phyloP scores from a whole-genome alignment of 2,797 vertebrate species.

The Diglossa cyanea region DNA sequence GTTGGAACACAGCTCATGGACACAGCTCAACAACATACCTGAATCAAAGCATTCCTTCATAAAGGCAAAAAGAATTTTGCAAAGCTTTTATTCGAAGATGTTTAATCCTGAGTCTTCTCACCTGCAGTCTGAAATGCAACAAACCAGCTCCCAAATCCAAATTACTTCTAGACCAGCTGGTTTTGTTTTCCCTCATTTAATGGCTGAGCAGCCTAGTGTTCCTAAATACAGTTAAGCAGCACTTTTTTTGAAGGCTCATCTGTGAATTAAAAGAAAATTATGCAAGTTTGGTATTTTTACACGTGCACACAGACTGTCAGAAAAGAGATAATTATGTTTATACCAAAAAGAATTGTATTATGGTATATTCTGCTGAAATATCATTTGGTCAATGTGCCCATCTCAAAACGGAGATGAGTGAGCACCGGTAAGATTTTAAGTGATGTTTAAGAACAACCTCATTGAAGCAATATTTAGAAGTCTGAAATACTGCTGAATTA shows the following conservation, averaged over 20 bases:
- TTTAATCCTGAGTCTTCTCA: neutral
- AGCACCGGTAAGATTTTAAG: neutral
- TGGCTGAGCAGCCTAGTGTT: neutral
- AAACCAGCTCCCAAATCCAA: neutral
- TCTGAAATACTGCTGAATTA: neutral
- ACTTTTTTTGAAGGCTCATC: neutral
- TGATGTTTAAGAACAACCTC: neutral
- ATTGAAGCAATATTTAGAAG: neutral
- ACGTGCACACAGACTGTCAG: neutral
- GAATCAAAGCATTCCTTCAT: neutral
- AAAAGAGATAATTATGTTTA: neutral
- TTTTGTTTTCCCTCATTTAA: neutral
- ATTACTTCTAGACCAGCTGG: neutral
- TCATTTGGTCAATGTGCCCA: neutral
- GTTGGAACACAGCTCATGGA: neutral
- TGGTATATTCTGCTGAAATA: neutral
- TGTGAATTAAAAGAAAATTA: neutral
- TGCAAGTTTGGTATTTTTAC: neutral
- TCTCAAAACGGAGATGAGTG: neutral
- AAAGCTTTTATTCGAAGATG: neutral
- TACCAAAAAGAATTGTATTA: neutral
- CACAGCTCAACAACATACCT: neutral
- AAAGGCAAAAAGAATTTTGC: neutral
- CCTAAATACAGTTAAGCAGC: neutral
- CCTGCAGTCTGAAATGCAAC: neutral